Base-by-base conservation (phyloP, 2,113 vertebrate genomes). In the Platichthys stellatus region DNA sequence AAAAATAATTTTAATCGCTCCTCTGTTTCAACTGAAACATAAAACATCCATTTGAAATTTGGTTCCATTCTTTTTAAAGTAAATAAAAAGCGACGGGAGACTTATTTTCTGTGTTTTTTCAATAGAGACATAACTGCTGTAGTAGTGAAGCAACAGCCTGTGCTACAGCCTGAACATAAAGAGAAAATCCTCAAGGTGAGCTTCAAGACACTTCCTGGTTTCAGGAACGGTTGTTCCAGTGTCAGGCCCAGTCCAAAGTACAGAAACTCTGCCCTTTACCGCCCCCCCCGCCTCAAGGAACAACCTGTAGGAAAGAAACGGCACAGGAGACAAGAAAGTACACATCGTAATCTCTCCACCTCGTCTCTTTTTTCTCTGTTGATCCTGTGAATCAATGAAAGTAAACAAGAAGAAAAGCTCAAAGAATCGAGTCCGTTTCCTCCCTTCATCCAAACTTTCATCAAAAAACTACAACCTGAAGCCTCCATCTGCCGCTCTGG, bases 141-240 rank as follows among this genome's bases (percentile, higher is more conserved):
- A 31, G 31, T 31, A 31, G 31, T 31, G 31, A 31, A 31, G 31
- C 31, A 31, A 31, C 91, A 90, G 80, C 89, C 89, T 86, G 94
- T 94, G 95, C 94, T 89, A 89, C 91, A 82, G 76, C 56, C 82
- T 74, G 74, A 87, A 80, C 59, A 74, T 64, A 80, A 77, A 85
- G 69, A 45, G 80, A 18, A 59, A 78, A 83, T 82, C 87, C 70
- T 84, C 56, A 81, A 58, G 58, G 31, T 58, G 69, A 74, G 58
- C 63, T 74, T 81, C 61, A 66, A 53, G 71, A 92, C 77, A 81
- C 80, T 82, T 80, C 62, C 81, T 57, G 69, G 65, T 80, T 83
- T 51, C 60, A 60, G 23, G 57, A 74, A 28, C 49, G 62, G 67
- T 11, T 62, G 57, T 12, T 69, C 54, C 5, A 9, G 8, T 47